Evolutionary conservation across 2,113 vertebrate species (phyloP).

Genomic region (Ammodytes marinus): DNA sequence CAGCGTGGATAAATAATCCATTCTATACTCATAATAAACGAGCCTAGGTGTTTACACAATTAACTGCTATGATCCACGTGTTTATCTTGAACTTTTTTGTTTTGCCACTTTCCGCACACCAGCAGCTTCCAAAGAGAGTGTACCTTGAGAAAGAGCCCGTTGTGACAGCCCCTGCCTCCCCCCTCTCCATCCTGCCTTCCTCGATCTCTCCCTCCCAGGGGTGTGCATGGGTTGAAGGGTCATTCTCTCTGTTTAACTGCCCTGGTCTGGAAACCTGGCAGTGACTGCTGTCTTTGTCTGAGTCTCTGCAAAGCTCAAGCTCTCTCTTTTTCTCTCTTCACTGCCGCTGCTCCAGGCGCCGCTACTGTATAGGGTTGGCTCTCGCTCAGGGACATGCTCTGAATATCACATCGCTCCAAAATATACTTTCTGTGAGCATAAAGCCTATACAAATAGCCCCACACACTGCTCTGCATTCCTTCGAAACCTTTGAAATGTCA

Average conservation of each 20-base stretch:
- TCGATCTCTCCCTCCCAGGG: conserved; percentile 67
- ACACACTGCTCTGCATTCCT: conserved; percentile 15
- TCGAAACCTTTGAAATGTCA: conserved; percentile 28
- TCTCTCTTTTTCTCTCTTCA: conserved; percentile 39
- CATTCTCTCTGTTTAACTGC: conserved; percentile 78
- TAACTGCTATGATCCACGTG: conserved; percentile 37
- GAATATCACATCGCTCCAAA: conserved; percentile 65
- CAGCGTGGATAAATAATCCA: conserved; percentile 26
- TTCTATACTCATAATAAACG: conserved; percentile 47
- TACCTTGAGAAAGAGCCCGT: conserved; percentile 72
- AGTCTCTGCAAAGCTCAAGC: conserved; percentile 41
- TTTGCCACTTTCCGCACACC: conserved; percentile 25
- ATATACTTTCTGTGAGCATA: conserved; percentile 40
- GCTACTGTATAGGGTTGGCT: conserved; percentile 71
- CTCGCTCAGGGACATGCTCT: conserved; percentile 59
- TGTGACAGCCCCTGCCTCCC: conserved; percentile 45
- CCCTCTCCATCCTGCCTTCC: conserved; percentile 48
- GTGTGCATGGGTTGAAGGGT: conserved; percentile 78
- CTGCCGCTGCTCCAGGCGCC: conserved; percentile 24
- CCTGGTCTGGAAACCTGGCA: conserved; percentile 78
- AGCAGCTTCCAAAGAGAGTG: conserved; percentile 29
- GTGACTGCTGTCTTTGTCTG: conserved; percentile 81
- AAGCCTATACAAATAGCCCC: conserved; percentile 37
- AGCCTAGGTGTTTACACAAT: conserved; percentile 38
- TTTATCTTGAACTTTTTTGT: conserved; percentile 52